phyloP scores from a whole-genome alignment of 1,140 invertebrate species.

The Drosophila tropicalis region DNA sequence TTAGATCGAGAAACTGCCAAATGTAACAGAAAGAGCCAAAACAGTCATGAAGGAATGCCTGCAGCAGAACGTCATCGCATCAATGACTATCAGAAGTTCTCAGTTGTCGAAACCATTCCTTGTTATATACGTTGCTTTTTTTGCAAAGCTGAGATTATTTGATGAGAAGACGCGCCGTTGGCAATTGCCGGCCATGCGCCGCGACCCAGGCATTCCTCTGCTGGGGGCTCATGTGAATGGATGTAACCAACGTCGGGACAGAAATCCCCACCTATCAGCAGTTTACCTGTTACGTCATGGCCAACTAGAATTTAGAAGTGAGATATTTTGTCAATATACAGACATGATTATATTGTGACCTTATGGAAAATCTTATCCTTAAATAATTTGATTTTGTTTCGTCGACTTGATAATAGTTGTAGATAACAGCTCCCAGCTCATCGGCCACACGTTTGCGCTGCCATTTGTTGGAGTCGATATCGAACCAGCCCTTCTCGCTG shows the following conservation, averaged over 20 bases:
- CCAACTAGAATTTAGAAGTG: conserved; percentile 9
- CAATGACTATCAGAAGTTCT: conserved; percentile 43
- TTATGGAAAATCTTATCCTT: conserved; percentile 4
- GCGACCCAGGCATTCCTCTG: conserved; percentile 55
- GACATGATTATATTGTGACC: not conserved
- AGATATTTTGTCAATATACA: conserved; percentile 2
- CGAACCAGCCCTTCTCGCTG: conserved; percentile 74
- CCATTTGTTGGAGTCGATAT: conserved; percentile 62
- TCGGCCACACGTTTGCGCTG: conserved; percentile 56
- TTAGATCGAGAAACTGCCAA: conserved; percentile 66
- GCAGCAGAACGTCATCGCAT: conserved; percentile 56
- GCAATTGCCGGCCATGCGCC: conserved; percentile 56
- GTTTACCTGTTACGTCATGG: conserved; percentile 68
- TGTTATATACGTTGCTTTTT: conserved; percentile 72
- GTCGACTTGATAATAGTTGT: conserved; percentile 61
- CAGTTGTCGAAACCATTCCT: conserved; percentile 67
- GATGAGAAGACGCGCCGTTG: conserved; percentile 60
- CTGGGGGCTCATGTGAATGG: conserved; percentile 16
- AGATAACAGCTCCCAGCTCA: conserved; percentile 69
- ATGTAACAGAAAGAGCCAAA: conserved; percentile 52
- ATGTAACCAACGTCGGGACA: conserved; percentile 44
- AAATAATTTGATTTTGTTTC: conserved; percentile 4
- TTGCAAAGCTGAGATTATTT: conserved; percentile 56
- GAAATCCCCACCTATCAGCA: conserved; percentile 64
- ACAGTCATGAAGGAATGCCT: conserved; percentile 74